phyloP scores from a whole-genome alignment of 1,140 invertebrate genomes.

The Drosophila tropicalis region DNA sequence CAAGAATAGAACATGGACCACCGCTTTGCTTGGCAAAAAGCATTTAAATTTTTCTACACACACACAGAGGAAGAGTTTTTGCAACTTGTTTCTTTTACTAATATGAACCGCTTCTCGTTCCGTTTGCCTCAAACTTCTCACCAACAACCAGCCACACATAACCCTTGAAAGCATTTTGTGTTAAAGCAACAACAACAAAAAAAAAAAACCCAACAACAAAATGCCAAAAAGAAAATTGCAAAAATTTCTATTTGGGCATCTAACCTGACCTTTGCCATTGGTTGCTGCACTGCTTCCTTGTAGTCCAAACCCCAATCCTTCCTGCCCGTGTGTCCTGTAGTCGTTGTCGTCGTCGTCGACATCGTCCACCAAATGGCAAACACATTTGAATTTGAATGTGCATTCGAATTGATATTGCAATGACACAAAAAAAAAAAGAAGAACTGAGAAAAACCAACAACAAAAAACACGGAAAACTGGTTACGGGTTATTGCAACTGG shows the following conservation, averaged over 20 bases:
- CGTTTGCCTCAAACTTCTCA: conserved; percentile 9
- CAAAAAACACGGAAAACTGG: conserved; percentile 14
- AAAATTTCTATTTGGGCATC: conserved; percentile 7
- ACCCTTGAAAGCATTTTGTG: conserved; percentile 52
- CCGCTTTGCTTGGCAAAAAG: conserved; percentile 58
- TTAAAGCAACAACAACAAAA: conserved; percentile 5
- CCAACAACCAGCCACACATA: conserved; percentile 5
- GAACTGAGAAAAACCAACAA: background rate
- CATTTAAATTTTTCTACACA: conserved; percentile 60
- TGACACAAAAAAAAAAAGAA: conserved; percentile 12
- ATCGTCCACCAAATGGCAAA: conserved; percentile 13
- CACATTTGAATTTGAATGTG: conserved; percentile 58
- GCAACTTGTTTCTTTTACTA: conserved; percentile 57
- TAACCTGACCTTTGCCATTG: conserved; percentile 15
- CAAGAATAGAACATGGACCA: conserved; percentile 24
- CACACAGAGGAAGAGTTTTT: conserved; percentile 45
- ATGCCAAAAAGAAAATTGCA: conserved; percentile 27
- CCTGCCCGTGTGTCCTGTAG: background rate
- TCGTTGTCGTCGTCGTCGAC: background rate
- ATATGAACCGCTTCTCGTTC: conserved; percentile 43
- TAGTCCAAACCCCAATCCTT: background rate
- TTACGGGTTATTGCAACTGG: conserved; percentile 14
- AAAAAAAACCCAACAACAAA: conserved; percentile 30
- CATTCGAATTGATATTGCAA: conserved; percentile 57
- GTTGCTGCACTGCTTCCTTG: background rate